Evolutionary conservation across 53 echinoderm and acorn worm species (phyloP).

Genomic region (Mesocentrotus franciscanus): DNA sequence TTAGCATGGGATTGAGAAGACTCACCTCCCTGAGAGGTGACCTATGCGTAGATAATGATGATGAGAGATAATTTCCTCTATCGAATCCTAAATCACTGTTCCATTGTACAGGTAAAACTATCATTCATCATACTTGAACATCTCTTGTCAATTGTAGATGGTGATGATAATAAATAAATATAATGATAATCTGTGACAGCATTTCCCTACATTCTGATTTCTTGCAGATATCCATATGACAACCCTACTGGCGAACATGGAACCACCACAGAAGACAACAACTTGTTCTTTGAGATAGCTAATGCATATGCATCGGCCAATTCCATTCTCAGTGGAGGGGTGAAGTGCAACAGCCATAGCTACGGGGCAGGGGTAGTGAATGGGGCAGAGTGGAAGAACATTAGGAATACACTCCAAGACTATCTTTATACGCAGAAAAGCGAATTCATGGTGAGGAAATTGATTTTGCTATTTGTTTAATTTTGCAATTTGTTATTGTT

Average conservation of each 20-base stretch:
- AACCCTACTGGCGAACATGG: slow-evolving; percentile 66
- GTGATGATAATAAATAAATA: too few species aligned
- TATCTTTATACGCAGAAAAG: slow-evolving; percentile 80
- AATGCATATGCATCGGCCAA: slow-evolving; percentile 80
- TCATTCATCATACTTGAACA: too few species aligned
- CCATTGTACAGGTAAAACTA: too few species aligned
- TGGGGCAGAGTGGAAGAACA: slow-evolving; percentile 77
- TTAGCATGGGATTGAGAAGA: too few species aligned
- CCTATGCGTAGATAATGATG: too few species aligned
- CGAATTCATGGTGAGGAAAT: slow-evolving; percentile 79
- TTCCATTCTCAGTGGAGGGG: slow-evolving; percentile 80
- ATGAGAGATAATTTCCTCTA: too few species aligned
- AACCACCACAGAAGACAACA: slow-evolving; percentile 84
- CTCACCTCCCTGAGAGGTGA: too few species aligned
- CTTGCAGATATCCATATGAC: slow-evolving; percentile 67
- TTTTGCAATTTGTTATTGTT: too few species aligned
- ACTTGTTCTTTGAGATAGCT: slow-evolving; percentile 81
- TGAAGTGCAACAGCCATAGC: slow-evolving; percentile 72
- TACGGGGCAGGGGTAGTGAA: slow-evolving; percentile 73
- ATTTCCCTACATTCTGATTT: neutral
- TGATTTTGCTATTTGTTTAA: neutral
- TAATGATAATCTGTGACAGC: too few species aligned
- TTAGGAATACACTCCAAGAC: slow-evolving; percentile 85
- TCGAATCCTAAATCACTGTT: too few species aligned
- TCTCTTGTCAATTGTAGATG: too few species aligned